Base-by-base conservation (phyloP, 2,797 vertebrate species). In the Crenichthys baileyi region DNA sequence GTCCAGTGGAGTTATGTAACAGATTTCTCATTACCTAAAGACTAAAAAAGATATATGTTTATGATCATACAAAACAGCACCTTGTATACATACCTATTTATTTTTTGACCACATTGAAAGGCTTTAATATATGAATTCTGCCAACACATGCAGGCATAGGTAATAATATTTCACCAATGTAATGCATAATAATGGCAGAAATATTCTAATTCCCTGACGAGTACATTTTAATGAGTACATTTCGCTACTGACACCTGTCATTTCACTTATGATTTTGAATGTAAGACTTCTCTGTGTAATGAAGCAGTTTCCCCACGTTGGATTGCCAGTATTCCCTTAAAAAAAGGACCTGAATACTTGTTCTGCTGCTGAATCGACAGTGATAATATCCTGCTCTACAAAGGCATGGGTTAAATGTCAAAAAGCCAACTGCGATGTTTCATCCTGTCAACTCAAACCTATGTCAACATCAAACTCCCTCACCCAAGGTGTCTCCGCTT, bases 381-480 rank as follows among this genome's bases (percentile, higher is more conserved):
- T 71, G 51, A 72, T 65, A 53, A 58, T 79, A 26, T 83, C 72
- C 41, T 83, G 48, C 31, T 51, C 61, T 44, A n/a, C 68, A 29
- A 31, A 83, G 70, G 29, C 79, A 51, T 73, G 76, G 73, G 80
- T 77, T 55, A 67, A 83, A 85, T 88, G 84, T 91, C 87, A 87
- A 86, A 89, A 93, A 93, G 86, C 83, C 80, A 83, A 85, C 85
- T 12, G 22, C n/a, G 22, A 82, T 80, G 80, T 87, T 89, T 87
- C 81, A 73, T 77, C 82, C 86, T 81, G 87, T 92, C 90, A 87
- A 73, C 65, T 83, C 79, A 75, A 83, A 90, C 90, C 76, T 79
- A 63, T 85, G 82, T 94, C 87, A 90, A 87, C 85, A 91, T 88
- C 85, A 80, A 77, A 74, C 84, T 86, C 85, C 50, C 83, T 91